phyloP scores from a whole-genome alignment of 2,888 invertebrate genomes.

The Stenodera caucasica region DNA sequence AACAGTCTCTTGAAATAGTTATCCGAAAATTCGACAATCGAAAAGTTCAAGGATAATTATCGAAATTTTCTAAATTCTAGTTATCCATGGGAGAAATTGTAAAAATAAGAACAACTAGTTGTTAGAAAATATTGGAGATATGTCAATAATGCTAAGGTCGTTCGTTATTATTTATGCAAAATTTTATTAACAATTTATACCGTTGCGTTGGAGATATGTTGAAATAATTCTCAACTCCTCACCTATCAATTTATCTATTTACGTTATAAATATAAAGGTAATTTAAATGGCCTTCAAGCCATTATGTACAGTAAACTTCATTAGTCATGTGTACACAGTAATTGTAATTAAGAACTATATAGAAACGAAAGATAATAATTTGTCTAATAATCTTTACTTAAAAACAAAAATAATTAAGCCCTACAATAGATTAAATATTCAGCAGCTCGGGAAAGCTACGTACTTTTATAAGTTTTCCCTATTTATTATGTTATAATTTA shows the following conservation, averaged over 20 bases:
- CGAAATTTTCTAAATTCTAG: too few species aligned
- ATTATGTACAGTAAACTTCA: not conserved
- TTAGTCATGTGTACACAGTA: not conserved
- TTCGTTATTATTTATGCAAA: conserved; percentile 18
- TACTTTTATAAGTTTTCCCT: too few species aligned
- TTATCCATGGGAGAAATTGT: too few species aligned
- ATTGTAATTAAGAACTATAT: not conserved
- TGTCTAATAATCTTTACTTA: not conserved
- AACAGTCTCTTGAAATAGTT: conserved; percentile 7
- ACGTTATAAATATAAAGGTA: not conserved
- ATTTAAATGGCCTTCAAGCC: not conserved
- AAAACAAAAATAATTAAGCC: too few species aligned
- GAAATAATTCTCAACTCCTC: not conserved
- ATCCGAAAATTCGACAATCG: not conserved
- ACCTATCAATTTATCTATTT: not conserved
- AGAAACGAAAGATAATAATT: not conserved
- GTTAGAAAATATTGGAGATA: not conserved
- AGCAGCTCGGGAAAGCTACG: too few species aligned
- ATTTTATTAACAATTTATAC: conserved; percentile 10
- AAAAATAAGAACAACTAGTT: too few species aligned
- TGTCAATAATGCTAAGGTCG: conserved; percentile 13
- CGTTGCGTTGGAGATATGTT: not conserved
- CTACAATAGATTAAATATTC: too few species aligned
- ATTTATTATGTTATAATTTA: too few species aligned
- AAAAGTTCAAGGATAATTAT: too few species aligned